Conservation (phyloP, 2,113 vertebrate species). For the Lutjanus erythropterus region DNA sequence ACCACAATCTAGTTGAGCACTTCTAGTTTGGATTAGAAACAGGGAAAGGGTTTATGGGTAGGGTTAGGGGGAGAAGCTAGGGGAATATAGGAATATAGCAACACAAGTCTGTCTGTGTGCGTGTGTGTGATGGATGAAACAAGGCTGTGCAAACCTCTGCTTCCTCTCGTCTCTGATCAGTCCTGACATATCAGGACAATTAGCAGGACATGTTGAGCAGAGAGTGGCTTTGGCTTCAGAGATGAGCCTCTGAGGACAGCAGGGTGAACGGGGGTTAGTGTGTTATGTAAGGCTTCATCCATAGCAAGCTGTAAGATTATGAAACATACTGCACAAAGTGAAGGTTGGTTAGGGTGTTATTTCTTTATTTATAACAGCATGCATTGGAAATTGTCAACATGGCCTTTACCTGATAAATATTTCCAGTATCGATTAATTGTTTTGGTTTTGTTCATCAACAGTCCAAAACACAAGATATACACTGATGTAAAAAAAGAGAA, state of each 20-base stretch:
- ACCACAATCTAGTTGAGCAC: no score
- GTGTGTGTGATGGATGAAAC: not conserved
- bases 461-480: no score
- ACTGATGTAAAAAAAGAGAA: no score
- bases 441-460: no score
- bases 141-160: constrained; percentile 31
- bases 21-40: no score
- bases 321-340: not conserved
- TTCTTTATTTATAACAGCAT: not conserved
- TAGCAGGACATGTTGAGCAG: constrained; percentile 39
- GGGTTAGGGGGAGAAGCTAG: no score
- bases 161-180: constrained; percentile 45
- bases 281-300: not conserved
- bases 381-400: not conserved
- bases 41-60: no score
- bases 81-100: no score
- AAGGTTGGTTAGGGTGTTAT: not conserved
- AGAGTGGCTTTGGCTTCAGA: not conserved
- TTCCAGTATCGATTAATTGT: not conserved
- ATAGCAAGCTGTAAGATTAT: not conserved
- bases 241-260: not conserved
- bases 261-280: not conserved
- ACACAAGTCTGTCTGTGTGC: not conserved
- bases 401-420: no score
- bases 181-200: constrained; percentile 57